Base-by-base conservation (phyloP, 1,140 invertebrate species). In the Nylanderia fulva region DNA sequence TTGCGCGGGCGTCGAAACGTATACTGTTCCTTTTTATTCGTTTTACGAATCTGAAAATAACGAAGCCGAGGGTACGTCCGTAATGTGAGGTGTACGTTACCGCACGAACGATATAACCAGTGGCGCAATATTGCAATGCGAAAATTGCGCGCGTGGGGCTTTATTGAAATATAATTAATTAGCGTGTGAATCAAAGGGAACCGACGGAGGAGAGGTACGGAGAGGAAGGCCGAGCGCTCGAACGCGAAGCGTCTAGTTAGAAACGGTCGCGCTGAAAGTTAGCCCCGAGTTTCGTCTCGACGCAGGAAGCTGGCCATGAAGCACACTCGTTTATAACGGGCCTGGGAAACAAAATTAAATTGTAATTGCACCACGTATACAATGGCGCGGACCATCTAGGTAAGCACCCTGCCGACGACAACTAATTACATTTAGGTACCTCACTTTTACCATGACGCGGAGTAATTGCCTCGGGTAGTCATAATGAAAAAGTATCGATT, bases 381-480 rank as follows among this genome's bases (percentile, higher is more conserved):
- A 87, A 89, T 88, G 88, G 69, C 71, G 85, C 85, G 68, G 74
- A 86, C 88, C 66, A 72, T 79, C 85, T 88, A 88, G 89, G 87
- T 89, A 86, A 90, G 88, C 89, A 86, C 79, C 86, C 90, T 87
- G 88, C 90, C 77, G 85, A 90, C 88, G 88, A 91, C 90, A 90
- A 91, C 90, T 91, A 91, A 91, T 91, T 91, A 91, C 91, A 91
- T 91, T 90, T 91, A 88, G 88, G 86, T 91, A 84, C 90, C 85
- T 89, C 84, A 90, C 77, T 89, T 90, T 91, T 89, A 87, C 87
- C 87, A 84, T 84, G 77, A 86, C 87, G 85, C 77, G 72, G 87
- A 88, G 88, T 88, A 89, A 89, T 89, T 89, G 88, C 87, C 85
- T 86, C 54, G 87, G 87, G 77, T 89, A 88, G 84, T 89, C 85